Base-by-base conservation (phyloP, 2,888 invertebrate species). In the Gymnosoma rotundatum region DNA sequence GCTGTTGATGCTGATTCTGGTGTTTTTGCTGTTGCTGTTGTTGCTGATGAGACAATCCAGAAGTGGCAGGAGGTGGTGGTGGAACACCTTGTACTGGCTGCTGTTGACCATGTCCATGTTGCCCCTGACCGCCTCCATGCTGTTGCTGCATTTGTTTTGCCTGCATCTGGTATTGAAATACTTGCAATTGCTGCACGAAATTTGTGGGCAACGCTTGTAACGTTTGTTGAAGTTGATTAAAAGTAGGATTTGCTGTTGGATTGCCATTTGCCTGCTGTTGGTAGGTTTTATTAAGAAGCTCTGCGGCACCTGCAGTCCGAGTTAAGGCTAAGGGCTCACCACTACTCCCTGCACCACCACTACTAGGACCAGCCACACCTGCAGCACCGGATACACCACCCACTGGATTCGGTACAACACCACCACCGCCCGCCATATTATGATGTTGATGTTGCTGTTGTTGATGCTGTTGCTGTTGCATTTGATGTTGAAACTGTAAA, bases 111-210 rank as follows among this genome's bases (percentile, higher is more conserved):
- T 86, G 83, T 1, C 72, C 81, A 54, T 72, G 87, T 50, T 89
- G 88, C 48, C 86, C 87, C 12, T 86, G 86, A 16, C 80, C 84
- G 9, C 85, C 84, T 12, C 60, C 81, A 52, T 86, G 83, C 14
- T 83, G 84, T 36, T 88, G 88, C 48, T 91, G 87, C 20, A 87
- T 80, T 72, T 87, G 87, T 92, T 86, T 94, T 92, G 93, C 94
- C 92, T 88, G 93, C 93, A 89, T 88, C 86, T 89, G 89, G 83
- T 88, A 88, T 52, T 89, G 89, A 81, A 89, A 88, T 82, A 88
- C 89, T 75, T 90, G 90, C 73, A 90, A 64, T 61, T 89, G 89
- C 80, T 90, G 90, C 86, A 90, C 89, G 42, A 90, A 83, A 82
- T 89, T 90, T 25, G 89, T 88, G 6, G 88, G 87, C 61, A 89